Evolutionary conservation across 2,113 vertebrate species (phyloP).

Genomic region (Perca flavescens): DNA sequence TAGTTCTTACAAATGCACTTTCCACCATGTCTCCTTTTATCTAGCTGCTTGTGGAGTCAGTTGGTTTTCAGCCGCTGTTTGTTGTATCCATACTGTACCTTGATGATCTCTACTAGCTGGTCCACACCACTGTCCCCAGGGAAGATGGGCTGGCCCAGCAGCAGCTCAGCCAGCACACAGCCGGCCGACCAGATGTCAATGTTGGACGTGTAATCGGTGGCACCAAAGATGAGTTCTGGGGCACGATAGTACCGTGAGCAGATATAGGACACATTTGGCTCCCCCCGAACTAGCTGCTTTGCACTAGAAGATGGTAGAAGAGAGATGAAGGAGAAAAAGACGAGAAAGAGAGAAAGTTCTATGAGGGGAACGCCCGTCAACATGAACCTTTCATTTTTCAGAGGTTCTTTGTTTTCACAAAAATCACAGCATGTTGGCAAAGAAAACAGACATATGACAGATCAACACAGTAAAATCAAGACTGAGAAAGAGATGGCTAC

Average conservation of each 20-base stretch:
- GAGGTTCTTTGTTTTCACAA: slow-evolving; percentile 12
- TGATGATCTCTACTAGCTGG: slow-evolving; percentile 96
- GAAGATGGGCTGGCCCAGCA: slow-evolving; percentile 94
- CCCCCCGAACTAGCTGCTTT: slow-evolving; percentile 92
- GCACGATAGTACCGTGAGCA: slow-evolving; percentile 96
- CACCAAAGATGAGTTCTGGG: slow-evolving; percentile 95
- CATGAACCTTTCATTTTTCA: background rate
- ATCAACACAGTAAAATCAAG: slow-evolving; percentile 11
- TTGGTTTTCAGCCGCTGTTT: slow-evolving; percentile 4
- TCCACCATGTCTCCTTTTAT: background rate
- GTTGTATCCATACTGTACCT: slow-evolving; percentile 80
- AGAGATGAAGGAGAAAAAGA: slow-evolving; percentile 12
- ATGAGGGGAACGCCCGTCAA: background rate
- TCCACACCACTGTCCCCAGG: slow-evolving; percentile 94
- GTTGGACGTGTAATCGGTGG: slow-evolving; percentile 94
- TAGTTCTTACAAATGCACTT: background rate
- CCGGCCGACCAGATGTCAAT: slow-evolving; percentile 96
- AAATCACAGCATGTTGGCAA: background rate
- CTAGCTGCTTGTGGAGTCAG: background rate
- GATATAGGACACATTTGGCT: slow-evolving; percentile 96
- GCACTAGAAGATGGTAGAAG: slow-evolving; percentile 81
- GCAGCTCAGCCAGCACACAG: slow-evolving; percentile 92
- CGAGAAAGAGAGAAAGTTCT: background rate
- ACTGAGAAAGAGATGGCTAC: slow-evolving; percentile 4
- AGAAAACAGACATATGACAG: slow-evolving; percentile 13